Base-by-base conservation (phyloP, 2,888 invertebrate species). In the Digitonthophagus gazella region DNA sequence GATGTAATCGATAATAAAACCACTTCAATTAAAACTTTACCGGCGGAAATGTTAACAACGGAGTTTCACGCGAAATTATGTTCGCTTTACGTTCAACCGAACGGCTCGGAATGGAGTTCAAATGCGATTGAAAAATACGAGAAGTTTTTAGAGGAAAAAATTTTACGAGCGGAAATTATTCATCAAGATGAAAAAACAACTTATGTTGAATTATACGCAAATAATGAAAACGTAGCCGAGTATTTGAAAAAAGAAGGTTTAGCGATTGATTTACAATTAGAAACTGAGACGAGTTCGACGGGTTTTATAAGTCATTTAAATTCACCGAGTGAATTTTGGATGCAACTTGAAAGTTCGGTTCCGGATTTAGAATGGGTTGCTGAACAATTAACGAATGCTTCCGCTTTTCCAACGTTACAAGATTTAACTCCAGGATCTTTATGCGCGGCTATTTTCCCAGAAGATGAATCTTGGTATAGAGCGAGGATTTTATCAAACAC, bases 291-390 rank as follows among this genome's bases (percentile, higher is more conserved):
- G 4, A 74, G 71, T 55, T 71, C 71, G 73, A 87, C 86, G 6
- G 91, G 90, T 8, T 89, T 88, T 76, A 85, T 93, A 1, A 89
- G 90, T 76, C 89, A 90, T 75, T 84, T 89, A 0, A 89, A 89
- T 76, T 88, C 90, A 0, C 86, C 90, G 0, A 86, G 87, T 18
- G 91, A 93, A 73, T 93, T 93, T 79, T 93, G 91, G 83, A 84
- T 93, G 4, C 93, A 91, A 73, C 81, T 89, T 71, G 92, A 91
- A 75, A 87, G 88, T n/a, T 83, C 85, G 11, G 81, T 85, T 0
- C 78, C 84, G 1, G 86, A 87, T 71, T 80, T 91, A 4, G 89
- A 90, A 76, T 86, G 86, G 76, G 85, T 91, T n/a, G 85, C 86
- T 0, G 87, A 88, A 58, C 85, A 84, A 72, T 81, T 91, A 72